A percentile compares a stretch with the other conserved stretches of the same genome.
Evolutionary conservation across 2,888 invertebrate species (phyloP).

Genomic region (Hyposoter dolosus): DNA sequence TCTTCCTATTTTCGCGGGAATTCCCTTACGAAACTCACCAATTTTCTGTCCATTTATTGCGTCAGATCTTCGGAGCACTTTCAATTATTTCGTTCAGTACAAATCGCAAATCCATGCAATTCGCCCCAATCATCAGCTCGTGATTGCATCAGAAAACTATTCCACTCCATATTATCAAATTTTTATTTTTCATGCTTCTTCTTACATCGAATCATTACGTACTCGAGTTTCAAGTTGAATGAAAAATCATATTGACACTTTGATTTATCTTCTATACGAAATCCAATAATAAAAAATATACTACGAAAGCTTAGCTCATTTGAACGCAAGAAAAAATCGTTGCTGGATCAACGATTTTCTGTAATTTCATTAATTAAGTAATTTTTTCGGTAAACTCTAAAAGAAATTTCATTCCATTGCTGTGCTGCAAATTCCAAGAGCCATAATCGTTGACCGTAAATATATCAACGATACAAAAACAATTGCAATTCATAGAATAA

Average conservation of each 20-base stretch:
- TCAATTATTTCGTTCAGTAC: neutral
- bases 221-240: neutral
- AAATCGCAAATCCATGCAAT: neutral
- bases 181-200: neutral
- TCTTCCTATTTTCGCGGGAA: slow-evolving; percentile 58
- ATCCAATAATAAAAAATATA: neutral
- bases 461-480: too few species aligned
- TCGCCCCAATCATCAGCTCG: neutral
- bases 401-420: too few species aligned
- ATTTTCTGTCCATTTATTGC: slow-evolving; percentile 36
- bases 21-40: neutral
- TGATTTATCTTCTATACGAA: neutral
- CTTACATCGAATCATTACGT: neutral
- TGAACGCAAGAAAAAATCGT: neutral
- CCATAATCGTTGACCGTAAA: too few species aligned
- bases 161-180: neutral
- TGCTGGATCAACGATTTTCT: neutral
- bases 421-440: too few species aligned
- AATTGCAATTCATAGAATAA: too few species aligned
- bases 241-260: neutral
- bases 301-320: neutral
- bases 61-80: slow-evolving; percentile 38
- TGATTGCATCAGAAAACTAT: neutral
- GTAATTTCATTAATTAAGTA: neutral
- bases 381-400: neutral